phyloP scores from a whole-genome alignment of 2,113 vertebrate genomes.

The Caranx ignobilis region DNA sequence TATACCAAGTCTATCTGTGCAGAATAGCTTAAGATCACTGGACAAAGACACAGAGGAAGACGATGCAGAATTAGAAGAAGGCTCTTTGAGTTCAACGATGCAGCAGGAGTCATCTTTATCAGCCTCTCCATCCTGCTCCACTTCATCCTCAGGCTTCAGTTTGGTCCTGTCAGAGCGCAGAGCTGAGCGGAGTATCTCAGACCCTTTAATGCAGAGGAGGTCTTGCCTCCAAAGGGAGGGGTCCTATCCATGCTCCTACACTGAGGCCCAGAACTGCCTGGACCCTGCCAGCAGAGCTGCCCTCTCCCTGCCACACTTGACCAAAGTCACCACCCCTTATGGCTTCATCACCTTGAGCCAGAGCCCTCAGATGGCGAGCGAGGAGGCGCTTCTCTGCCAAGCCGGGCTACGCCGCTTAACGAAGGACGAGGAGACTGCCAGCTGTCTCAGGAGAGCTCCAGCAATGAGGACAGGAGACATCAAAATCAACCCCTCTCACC shows the following conservation, averaged over 20 bases:
- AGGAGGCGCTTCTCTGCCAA: constrained; percentile 85
- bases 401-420: constrained; percentile 46
- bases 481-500: constrained; percentile 21
- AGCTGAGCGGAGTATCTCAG: constrained; percentile 43
- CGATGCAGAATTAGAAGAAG: constrained; percentile 26
- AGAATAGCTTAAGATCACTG: constrained; percentile 26
- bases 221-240: constrained; percentile 16
- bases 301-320: constrained; percentile 83
- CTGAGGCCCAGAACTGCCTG: constrained; percentile 65
- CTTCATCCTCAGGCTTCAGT: constrained; percentile 36
- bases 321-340: constrained; percentile 80
- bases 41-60: constrained; percentile 49
- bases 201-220: constrained; percentile 42
- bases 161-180: not conserved
- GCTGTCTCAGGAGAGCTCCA: constrained; percentile 19
- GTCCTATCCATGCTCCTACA: constrained; percentile 10
- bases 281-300: constrained; percentile 74
- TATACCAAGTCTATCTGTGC: constrained; percentile 80
- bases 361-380: constrained; percentile 83
- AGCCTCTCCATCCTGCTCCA: constrained; percentile 5
- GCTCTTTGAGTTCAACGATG: constrained; percentile 3
- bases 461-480: constrained; percentile 30
- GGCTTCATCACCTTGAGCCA: constrained; percentile 84
- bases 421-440: constrained; percentile 31
- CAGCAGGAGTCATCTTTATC: constrained; percentile 10